These are phyloP conservation scores for Seriola dumerili DNA, from an alignment of 2,113 vertebrate species.

Conservation along the genomic window DNA sequence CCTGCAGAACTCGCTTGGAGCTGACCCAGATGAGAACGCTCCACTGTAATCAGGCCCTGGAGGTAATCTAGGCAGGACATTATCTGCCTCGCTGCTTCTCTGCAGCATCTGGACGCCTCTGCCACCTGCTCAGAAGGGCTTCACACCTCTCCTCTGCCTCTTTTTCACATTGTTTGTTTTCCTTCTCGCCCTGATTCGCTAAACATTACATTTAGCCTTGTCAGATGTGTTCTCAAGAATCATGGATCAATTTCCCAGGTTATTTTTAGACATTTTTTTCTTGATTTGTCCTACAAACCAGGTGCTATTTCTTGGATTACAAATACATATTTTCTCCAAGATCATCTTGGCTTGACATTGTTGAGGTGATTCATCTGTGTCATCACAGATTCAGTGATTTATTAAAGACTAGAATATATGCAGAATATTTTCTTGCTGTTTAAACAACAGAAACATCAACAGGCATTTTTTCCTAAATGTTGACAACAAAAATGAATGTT, in stretches of 20 bases:
- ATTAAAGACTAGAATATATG: background rate
- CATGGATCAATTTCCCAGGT: conserved; percentile 49
- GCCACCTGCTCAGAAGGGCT: conserved; percentile 71
- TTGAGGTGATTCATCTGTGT: conserved; percentile 36
- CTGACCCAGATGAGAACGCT: conserved; percentile 70
- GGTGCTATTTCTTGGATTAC: conserved; percentile 9
- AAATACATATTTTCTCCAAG: background rate
- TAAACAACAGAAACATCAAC: background rate
- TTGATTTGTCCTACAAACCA: background rate
- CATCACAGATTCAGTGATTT: conserved; percentile 23
- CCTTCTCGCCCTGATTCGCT: conserved; percentile 23
- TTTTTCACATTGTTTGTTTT: conserved; percentile 57
- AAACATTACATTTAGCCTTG: conserved; percentile 48
- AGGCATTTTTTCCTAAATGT: background rate
- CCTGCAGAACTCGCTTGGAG: conserved; percentile 57
- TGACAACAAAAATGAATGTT: background rate
- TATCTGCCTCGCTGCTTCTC: conserved; percentile 67
- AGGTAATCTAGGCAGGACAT: conserved; percentile 75
- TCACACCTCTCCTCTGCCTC: conserved; percentile 52
- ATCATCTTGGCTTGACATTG: conserved; percentile 3
- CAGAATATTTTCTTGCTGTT: background rate
- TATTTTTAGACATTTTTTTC: conserved; percentile 24
- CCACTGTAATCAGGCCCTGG: conserved; percentile 71
- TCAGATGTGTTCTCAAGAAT: conserved; percentile 37
- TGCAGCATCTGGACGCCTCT: conserved; percentile 65